Evolutionary conservation across 2,888 invertebrate species (phyloP), one percentile per base, ranked within the genome.

Genomic region (Agonopterix arenella): DNA sequence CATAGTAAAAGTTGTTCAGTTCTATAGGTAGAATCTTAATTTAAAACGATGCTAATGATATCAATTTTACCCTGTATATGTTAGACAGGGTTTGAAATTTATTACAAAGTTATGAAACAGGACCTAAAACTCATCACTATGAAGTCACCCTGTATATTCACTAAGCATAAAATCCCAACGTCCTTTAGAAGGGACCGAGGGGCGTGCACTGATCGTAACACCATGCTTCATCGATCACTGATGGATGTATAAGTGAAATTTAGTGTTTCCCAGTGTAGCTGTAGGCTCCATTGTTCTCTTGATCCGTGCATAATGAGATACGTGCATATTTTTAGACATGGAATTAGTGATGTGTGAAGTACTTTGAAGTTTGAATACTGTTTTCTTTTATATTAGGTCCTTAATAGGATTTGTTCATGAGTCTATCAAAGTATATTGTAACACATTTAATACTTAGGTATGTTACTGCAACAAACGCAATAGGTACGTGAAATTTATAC

Each of bases 171-270:
- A 43, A n/a, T 40, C 11, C 11, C 4, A 40, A 40, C 40, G 11
- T 40, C 40, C 40, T 40, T 40, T 40, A 16, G 45, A 28, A n/a
- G 36, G 45, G 45, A 18, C 28, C 50, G 54, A 47, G 28, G 43
- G 45, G 43, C 36, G 43, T 28, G 28, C 28, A 11, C 36, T 42
- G 51, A 49, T 54, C 51, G 55, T 51, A 48, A 50, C 57, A 48
- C 40, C 46, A 49, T 54, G 61, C 56, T 55, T 51, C 56, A 62
- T 62, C 55, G 53, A 46, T 18, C 42, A 40, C 48, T 36, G 53
- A 36, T 46, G 51, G 53, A 53, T 59, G 57, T 58, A 50, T 54
- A 53, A 61, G 57, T 58, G 58, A 59, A 60, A 56, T 56, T 59
- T 52, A 57, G 57, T 57, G 55, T 57, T 57, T 52, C 40, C 43